A percentile compares a stretch with the other conserved stretches of the same genome.
These are phyloP conservation scores for Apodemus speciosus DNA, from an alignment of 2,113 vertebrate genomes.

Conservation along the genomic window DNA sequence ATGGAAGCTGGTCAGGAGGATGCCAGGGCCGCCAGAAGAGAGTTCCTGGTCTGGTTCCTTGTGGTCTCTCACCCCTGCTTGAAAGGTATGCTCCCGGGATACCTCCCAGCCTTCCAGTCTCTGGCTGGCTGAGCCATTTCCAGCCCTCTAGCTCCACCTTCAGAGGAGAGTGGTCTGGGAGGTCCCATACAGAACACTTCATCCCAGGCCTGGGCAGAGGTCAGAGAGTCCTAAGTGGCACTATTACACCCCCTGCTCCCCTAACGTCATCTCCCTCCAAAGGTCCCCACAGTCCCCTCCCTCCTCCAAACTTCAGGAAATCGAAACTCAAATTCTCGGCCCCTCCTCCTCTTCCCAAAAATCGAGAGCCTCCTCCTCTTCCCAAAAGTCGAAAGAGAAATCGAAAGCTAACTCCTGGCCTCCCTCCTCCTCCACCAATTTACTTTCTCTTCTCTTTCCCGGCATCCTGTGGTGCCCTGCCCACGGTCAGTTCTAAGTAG, in stretches of 20 bases:
- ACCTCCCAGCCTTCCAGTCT: neutral
- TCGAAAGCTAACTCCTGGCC: neutral
- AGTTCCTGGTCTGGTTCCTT: neutral
- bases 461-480: too few relatives aligned
- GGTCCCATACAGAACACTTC: neutral
- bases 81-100: neutral
- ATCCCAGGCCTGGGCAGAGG: neutral
- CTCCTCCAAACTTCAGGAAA: neutral
- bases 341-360: neutral
- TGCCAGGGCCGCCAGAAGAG: neutral
- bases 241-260: neutral
- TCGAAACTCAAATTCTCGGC: neutral
- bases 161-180: neutral
- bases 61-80: neutral
- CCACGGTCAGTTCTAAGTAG: neutral
- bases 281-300: neutral
- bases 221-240: neutral
- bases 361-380: neutral
- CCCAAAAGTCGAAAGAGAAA: neutral
- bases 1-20: neutral
- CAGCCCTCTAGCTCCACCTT: neutral
- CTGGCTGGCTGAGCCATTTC: neutral
- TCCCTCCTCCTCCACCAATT: too few relatives aligned
- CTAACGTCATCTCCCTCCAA: too few relatives aligned
- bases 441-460: neutral